Evolutionary conservation across 2,797 vertebrate genomes (phyloP).

Genomic region (Chelon auratus): DNA sequence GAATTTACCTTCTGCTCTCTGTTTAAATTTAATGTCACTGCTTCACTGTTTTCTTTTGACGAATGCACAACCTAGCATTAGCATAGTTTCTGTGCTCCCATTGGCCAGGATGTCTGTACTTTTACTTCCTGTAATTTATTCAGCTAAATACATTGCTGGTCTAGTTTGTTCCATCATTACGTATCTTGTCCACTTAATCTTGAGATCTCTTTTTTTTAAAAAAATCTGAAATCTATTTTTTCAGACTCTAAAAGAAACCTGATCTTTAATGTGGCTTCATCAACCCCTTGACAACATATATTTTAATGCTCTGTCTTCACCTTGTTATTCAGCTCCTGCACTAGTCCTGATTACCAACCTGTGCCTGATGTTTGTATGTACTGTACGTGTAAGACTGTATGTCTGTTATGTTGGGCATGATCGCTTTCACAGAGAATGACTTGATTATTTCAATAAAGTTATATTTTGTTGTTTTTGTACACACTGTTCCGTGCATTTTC

Average conservation of each 20-base stretch:
- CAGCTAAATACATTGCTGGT: neutral
- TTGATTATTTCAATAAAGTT: conserved; percentile 77
- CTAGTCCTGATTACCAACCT: conserved; percentile 58
- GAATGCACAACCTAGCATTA: neutral
- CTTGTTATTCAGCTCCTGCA: conserved; percentile 36
- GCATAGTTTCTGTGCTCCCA: neutral
- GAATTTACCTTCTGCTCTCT: neutral
- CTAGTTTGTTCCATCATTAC: neutral
- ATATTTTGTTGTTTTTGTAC: conserved; percentile 75
- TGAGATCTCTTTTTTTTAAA: neutral
- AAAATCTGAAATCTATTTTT: too few species aligned
- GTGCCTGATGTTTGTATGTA: conserved; percentile 66
- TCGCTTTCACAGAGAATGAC: conserved; percentile 47
- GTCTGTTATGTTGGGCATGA: conserved; percentile 18
- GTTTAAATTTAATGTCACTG: neutral
- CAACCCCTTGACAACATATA: neutral
- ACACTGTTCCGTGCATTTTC: conserved; percentile 6
- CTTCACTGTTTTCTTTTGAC: neutral
- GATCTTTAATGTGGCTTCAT: neutral
- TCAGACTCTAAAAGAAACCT: too few species aligned
- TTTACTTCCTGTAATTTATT: neutral
- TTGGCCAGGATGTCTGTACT: too few species aligned
- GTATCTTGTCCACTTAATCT: neutral
- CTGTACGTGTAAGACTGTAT: conserved; percentile 30
- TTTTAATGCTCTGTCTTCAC: neutral